Base-by-base conservation (phyloP, 2,888 invertebrate genomes). In the Oscheius sp. region DNA sequence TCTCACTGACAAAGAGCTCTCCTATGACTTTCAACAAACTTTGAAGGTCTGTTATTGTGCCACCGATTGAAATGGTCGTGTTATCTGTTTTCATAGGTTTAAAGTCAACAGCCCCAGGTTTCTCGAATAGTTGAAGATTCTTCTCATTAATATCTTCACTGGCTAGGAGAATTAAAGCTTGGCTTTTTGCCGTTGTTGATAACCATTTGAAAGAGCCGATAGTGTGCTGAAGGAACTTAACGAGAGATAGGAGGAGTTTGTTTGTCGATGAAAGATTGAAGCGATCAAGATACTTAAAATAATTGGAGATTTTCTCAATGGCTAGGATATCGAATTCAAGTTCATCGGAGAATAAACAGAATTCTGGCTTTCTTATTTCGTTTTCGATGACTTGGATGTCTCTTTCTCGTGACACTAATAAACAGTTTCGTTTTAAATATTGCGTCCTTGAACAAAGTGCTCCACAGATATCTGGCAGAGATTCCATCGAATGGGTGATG, bases 401-500 rank as follows among this genome's bases (percentile, higher is more conserved):
- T 32, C 32, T 30, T 47, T 33, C 49, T 22, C 49, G 14, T 20
- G 49, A 32, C 8, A 47, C 62, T 9, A 62, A 33, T 17, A 62
- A 2, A 22, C 49, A 33, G 12, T 24, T 32, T 17, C 49, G n/a
- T 6, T 47, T 62, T 14, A 9, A 14, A 17, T 62, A 36, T 2
- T 47, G 47, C n/a, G 12, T 47, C 9, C 62, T 9, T 9, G 32
- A 49, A 5, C 33, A n/a, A 2, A 64, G 4, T 1, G 24, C 26
- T 24, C 30, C 51, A 38, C 51, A 50, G 1, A 64, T 51, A 22
- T 62, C 62, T 9, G 44, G 9, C 6, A 32, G 28, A 0, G 68
- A 64, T 17, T 61, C 67, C 38, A 69, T 61, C 33, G 75, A 68
- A n/a, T 62, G 14, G 22, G 66, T 57, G 22, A 74, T 56, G n/a